Base-by-base conservation (phyloP, 2,797 vertebrate species). In the Erethizon dorsatum region DNA sequence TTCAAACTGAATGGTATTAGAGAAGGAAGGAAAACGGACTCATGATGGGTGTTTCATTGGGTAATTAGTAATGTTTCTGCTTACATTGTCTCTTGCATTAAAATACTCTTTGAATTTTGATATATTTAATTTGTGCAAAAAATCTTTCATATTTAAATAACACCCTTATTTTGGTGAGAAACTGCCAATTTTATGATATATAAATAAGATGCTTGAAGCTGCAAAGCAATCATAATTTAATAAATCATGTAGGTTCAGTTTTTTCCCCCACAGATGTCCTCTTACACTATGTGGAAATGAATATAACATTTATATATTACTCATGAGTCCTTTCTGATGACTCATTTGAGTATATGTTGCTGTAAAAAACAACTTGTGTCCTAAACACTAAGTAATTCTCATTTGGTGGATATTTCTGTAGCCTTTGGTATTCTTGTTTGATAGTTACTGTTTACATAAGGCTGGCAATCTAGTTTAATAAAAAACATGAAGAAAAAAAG, bases 381-480 rank as follows among this genome's bases (percentile, higher is more conserved):
- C 63, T 85, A 83, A 92, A 88, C 77, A 61, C 77, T 37, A 83
- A 89, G 69, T 91, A 78, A 79, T 91, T 96, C 33, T 89, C 63
- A 92, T 91, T 73, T 90, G 65, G 87, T 93, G 75, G 87, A n/a
- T 95, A 92, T 95, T 97, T 97, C 83, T 85, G 47, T 84, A 97
- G 73, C 17, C 86, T 91, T 83, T 73, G 95, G 50, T 97, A 90
- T 92, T 92, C 14, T 65, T 94, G 31, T 97, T 69, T 94, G 24
- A 82, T 14, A 90, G n/a, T 95, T 97, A 95, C 94, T 78, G 93
- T 90, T 97, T 94, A 75, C n/a, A 80, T 57, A 96, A 96, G 63
- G 77, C 89, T 52, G 56, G 24, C 9, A 82, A 73, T 84, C 28
- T 24, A 96, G 65, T 88, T 22, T n/a, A 92, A 91, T 84, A 54